phyloP scores from a whole-genome alignment of 1,140 invertebrate genomes.

The Drosophila sp. region DNA sequence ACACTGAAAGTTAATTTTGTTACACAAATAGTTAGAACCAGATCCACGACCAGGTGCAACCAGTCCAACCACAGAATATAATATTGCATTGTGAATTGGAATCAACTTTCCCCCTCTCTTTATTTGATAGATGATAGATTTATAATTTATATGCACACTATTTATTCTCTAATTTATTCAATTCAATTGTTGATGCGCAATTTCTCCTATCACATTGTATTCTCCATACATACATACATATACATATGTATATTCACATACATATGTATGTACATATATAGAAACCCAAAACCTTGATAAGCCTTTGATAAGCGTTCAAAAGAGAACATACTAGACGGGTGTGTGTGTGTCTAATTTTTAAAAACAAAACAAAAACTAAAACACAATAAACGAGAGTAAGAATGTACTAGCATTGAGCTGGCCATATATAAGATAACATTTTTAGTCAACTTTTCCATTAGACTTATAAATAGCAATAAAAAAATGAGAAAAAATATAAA shows the following conservation, averaged over 20 bases:
- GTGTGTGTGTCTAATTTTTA: not conserved
- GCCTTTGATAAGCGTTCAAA: constrained; percentile 3
- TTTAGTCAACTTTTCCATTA: constrained; percentile 8
- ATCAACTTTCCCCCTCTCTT: not conserved
- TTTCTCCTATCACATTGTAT: constrained; percentile 2
- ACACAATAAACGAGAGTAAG: not conserved
- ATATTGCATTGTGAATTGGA: not conserved
- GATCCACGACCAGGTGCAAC: not conserved
- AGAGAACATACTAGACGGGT: not conserved
- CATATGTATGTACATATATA: not conserved
- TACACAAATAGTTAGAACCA: not conserved
- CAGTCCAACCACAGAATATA: not conserved
- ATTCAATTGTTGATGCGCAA: constrained; percentile 7
- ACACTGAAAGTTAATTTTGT: not conserved
- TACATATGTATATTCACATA: constrained; percentile 1
- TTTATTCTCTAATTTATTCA: not conserved
- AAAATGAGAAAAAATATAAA: constrained; percentile 1
- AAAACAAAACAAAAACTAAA: constrained; percentile 1
- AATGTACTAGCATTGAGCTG: not conserved
- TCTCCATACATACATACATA: not conserved
- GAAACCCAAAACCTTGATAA: constrained; percentile 10
- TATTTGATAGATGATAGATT: not conserved
- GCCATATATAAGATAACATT: constrained; percentile 11
- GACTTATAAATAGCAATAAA: not conserved
- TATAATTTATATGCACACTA: constrained; percentile 2